phyloP scores from a whole-genome alignment of 2,113 vertebrate species.

The Hymenochirus boettgeri region DNA sequence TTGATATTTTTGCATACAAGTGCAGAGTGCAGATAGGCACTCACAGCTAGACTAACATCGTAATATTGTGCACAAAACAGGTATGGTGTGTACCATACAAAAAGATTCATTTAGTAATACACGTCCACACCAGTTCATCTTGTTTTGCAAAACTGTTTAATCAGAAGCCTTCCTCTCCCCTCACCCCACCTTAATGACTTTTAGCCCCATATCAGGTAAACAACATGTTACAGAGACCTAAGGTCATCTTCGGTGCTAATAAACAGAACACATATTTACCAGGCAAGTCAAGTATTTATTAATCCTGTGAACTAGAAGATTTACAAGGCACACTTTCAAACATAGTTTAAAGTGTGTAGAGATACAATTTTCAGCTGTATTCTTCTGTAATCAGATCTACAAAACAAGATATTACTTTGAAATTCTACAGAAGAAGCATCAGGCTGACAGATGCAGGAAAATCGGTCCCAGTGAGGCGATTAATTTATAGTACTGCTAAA shows the following conservation, averaged over 20 bases:
- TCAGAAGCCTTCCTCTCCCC: not conserved
- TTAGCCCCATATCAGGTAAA: conserved; percentile 17
- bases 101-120: not conserved
- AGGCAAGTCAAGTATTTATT: not conserved
- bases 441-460: too few relatives aligned
- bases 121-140: conserved; percentile 5
- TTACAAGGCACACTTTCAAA: too few relatives aligned
- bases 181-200: conserved; percentile 4
- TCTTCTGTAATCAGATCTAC: too few relatives aligned
- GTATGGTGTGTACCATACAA: not conserved
- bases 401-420: too few relatives aligned
- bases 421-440: too few relatives aligned
- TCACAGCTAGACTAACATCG: not conserved
- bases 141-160: conserved; percentile 24
- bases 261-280: not conserved
- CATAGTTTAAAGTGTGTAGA: too few relatives aligned
- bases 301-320: not conserved
- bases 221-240: conserved; percentile 19
- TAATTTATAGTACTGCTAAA: too few relatives aligned
- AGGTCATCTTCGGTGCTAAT: conserved; percentile 7
- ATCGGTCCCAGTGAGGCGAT: too few relatives aligned
- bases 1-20: too few relatives aligned
- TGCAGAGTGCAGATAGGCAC: not conserved
- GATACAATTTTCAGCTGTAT: too few relatives aligned
- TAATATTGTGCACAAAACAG: not conserved